A percentile compares a stretch with the other conserved stretches of the same genome.
phyloP scores from a whole-genome alignment of 1,140 invertebrate species.

The Semibalanus balanoides region DNA sequence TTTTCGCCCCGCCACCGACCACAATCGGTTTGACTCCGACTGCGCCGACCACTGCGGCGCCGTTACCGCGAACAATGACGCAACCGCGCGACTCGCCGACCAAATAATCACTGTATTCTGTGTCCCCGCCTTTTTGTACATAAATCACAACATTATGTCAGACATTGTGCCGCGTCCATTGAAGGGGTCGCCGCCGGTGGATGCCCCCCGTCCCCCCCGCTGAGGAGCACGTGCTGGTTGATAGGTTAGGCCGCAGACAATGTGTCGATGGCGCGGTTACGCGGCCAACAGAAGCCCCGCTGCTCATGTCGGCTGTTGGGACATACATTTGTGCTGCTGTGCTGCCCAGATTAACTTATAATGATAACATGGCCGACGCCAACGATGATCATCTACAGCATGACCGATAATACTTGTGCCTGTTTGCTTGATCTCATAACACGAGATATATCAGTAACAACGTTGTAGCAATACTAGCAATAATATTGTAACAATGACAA shows the following conservation, averaged over 20 bases:
- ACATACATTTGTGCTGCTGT: too few relatives aligned
- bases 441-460: too few relatives aligned
- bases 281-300: background rate
- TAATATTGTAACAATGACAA: too few relatives aligned
- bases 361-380: too few relatives aligned
- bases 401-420: too few relatives aligned
- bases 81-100: background rate
- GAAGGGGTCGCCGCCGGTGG: background rate
- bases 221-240: background rate
- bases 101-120: background rate
- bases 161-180: background rate
- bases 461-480: too few relatives aligned
- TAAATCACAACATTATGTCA: slow-evolving; percentile 1
- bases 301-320: too few relatives aligned
- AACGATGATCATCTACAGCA: too few relatives aligned
- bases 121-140: background rate
- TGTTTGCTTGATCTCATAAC: too few relatives aligned
- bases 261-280: background rate
- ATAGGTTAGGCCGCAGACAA: background rate
- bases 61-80: background rate
- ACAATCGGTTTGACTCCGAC: background rate
- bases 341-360: too few relatives aligned
- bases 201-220: background rate
- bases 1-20: background rate
- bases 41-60: too few relatives aligned